These are phyloP conservation scores for Bombyx mori DNA, from an alignment of 1,140 invertebrate species.

Conservation along the genomic window ASM3026992v2 NC_085129.1:4932001-4932500, in stretches of 20 bases:
- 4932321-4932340: neutral
- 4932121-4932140: slow-evolving; percentile 10
- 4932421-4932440: slow-evolving; percentile 65
- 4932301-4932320: no score
- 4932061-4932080: slow-evolving; percentile 22
- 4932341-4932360: neutral
- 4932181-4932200: no score
- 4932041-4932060: slow-evolving; percentile 7
- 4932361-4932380: slow-evolving; percentile 31
- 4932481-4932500: slow-evolving; percentile 68
- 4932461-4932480: slow-evolving; percentile 68
- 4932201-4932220: no score
- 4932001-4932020: neutral
- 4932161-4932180: no score
- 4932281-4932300: no score
- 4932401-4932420: slow-evolving; percentile 60
- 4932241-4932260: no score
- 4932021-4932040: no score
- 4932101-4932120: slow-evolving; percentile 16
- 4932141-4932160: slow-evolving; percentile 3
- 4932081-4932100: slow-evolving; percentile 18
- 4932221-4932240: neutral
- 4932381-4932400: slow-evolving; percentile 39
- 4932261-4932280: no score
- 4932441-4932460: slow-evolving; percentile 66